Evolutionary conservation across 2,113 vertebrate genomes (phyloP).

Genomic region (Saccopteryx bilineata): DNA sequence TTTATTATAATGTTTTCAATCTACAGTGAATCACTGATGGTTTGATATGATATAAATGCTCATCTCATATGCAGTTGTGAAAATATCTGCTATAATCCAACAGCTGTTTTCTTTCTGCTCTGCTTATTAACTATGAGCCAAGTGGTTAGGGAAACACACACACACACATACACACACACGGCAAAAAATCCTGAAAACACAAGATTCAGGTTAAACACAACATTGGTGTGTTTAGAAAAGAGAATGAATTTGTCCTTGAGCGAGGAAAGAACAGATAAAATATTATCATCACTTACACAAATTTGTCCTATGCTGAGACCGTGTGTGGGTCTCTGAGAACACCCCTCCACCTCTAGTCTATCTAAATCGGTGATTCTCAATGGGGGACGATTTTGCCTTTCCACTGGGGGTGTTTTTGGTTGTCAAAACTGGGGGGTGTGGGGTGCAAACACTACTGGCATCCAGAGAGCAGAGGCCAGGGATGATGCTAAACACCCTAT

Average conservation of each 20-base stretch:
- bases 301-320: neutral
- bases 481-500: neutral
- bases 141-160: neutral
- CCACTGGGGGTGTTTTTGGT: neutral
- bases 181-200: neutral
- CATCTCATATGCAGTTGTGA: constrained; percentile 1
- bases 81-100: constrained; percentile 15
- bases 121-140: constrained; percentile 50
- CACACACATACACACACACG: neutral
- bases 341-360: neutral
- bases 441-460: neutral
- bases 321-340: neutral
- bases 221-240: constrained; percentile 31
- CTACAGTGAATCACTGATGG: constrained; percentile 1
- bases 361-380: neutral
- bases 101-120: constrained; percentile 48
- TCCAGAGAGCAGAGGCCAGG: neutral
- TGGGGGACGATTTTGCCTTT: neutral
- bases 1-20: constrained; percentile 20
- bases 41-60: neutral
- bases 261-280: constrained; percentile 17
- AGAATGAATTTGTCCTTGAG: neutral
- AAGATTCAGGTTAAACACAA: neutral
- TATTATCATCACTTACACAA: neutral
- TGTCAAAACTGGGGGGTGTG: neutral